These are phyloP conservation scores for Callipepla squamata DNA, from an alignment of 2,113 vertebrate species.

Conservation along the genomic window DNA sequence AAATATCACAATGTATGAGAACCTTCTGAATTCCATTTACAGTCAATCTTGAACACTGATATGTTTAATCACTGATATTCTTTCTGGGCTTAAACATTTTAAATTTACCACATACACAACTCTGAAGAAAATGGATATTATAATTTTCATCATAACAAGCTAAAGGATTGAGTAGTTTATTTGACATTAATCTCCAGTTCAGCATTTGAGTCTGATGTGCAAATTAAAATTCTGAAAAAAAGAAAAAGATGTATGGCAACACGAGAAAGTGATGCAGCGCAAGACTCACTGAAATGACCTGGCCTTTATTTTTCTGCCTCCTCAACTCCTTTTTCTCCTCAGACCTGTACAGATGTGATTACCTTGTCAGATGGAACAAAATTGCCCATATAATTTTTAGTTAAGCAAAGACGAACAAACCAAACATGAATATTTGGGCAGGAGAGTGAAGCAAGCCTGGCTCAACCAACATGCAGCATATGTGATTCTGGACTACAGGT, in stretches of 20 bases:
- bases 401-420: neutral
- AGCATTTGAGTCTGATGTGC: neutral
- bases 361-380: neutral
- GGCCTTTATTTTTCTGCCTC: neutral
- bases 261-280: neutral
- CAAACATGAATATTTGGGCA: neutral
- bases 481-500: neutral
- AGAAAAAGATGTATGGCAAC: neutral
- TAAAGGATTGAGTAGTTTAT: neutral
- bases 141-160: neutral
- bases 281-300: neutral
- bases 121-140: neutral
- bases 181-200: neutral
- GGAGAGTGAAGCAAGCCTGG: neutral
- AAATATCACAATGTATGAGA: neutral
- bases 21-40: neutral
- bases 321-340: neutral
- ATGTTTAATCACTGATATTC: neutral
- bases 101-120: neutral
- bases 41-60: neutral
- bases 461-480: neutral
- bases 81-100: neutral
- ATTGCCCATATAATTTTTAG: neutral
- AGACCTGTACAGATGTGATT: neutral
- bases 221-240: neutral